Base-by-base conservation (phyloP, 1,140 invertebrate species). In the Condylostylus longicornis region DNA sequence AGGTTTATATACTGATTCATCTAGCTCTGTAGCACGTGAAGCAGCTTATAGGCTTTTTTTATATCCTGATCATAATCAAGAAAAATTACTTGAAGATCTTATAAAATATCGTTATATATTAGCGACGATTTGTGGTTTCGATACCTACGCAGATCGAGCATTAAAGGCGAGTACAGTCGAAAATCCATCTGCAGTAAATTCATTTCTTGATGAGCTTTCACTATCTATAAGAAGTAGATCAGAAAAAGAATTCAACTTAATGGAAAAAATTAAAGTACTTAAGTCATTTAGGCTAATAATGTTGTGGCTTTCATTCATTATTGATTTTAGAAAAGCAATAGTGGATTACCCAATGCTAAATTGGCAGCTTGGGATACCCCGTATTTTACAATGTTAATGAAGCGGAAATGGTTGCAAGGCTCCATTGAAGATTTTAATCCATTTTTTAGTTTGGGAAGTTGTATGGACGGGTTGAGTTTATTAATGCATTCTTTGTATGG, bases 401-500 rank as follows among this genome's bases (percentile, higher is more conserved):
- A 81, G 54, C 72, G 69, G 7, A 65, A 73, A 30, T 72, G 77
- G 51, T 64, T 86, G 1, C 69, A 80, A 41, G 70, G 74, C 4
- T 71, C 71, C 2, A 54, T 58, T 20, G 67, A 68, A 12, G 81
- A 88, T 49, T 84, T 80, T 51, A 66, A 77, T 25, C 81, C 86
- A 0, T 97, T 94, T 57, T 94, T 98, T 58, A 94, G 90, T 1
- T 65, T 97, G 0, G 93, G 93, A 7, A 72, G 75, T 34, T 95
- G 91, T 51, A 97, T 98, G 88, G 89, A 97, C 49, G 94, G 94
- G 1, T 61, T 97, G 4, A 89, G 90, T 62, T 72, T 77, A 48
- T 61, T 98, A 7, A 81, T 90, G 23, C 68, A 80, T 35, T 67
- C 71, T 28, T 63, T 97, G 0, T 95, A 81, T 53, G 80, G 79